Percentiles rank a stretch among this genome's conserved stretches.
Evolutionary conservation across 1,140 invertebrate genomes (phyloP).

Genomic region (Brachionus manjavacas): DNA sequence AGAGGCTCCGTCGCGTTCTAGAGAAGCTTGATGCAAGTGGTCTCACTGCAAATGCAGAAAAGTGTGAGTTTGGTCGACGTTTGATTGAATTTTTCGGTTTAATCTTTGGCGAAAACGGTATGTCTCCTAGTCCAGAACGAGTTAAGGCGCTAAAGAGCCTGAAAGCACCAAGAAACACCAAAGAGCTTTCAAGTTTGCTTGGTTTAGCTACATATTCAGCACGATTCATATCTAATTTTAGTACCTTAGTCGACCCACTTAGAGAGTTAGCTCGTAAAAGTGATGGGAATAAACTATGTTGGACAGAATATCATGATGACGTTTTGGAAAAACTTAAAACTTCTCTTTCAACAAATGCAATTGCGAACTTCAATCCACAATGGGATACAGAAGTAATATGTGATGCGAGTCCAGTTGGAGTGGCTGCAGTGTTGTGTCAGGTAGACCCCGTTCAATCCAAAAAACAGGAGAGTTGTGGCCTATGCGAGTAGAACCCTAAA

Average conservation of each 20-base stretch:
- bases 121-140: too few species aligned
- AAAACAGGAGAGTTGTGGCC: not conserved
- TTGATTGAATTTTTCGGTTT: too few species aligned
- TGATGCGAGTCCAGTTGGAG: not conserved
- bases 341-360: not conserved
- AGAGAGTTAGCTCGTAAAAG: not conserved
- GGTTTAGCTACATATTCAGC: not conserved
- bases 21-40: too few species aligned
- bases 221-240: not conserved
- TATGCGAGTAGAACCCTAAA: constrained; percentile 47
- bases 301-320: not conserved
- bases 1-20: not conserved
- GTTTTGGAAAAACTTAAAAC: not conserved
- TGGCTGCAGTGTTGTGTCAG: not conserved
- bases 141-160: too few species aligned
- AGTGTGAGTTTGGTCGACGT: too few species aligned
- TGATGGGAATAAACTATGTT: not conserved
- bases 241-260: not conserved
- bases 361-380: not conserved
- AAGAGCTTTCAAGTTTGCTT: not conserved
- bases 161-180: not conserved
- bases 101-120: too few species aligned
- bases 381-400: not conserved
- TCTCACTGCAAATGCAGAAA: too few species aligned
- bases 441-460: not conserved